Evolutionary conservation across 2,888 invertebrate genomes (phyloP).

Genomic region (Mactromeris polynyma): DNA sequence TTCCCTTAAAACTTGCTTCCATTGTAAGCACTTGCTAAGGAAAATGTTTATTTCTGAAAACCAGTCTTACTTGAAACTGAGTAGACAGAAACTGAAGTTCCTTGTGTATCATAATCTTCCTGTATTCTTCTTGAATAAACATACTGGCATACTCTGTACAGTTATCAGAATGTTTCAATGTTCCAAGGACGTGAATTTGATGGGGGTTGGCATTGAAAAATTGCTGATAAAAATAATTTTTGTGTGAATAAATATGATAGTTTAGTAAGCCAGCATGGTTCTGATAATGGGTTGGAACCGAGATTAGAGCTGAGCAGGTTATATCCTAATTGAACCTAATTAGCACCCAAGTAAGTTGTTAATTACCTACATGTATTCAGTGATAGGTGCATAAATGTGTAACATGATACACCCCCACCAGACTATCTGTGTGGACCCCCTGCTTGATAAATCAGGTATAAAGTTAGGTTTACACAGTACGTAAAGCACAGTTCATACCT

Average conservation of each 20-base stretch:
- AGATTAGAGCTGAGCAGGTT: constrained; percentile 5
- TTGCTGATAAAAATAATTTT: not conserved
- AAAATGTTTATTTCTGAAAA: too few relatives aligned
- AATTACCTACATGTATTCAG: constrained; percentile 20
- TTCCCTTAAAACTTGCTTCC: too few relatives aligned
- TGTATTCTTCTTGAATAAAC: too few relatives aligned
- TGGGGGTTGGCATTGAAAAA: not conserved
- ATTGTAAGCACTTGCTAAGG: too few relatives aligned
- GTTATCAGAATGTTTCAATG: not conserved
- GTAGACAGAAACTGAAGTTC: too few relatives aligned
- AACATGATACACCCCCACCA: constrained; percentile 8
- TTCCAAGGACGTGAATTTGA: not conserved
- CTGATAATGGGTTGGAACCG: not conserved
- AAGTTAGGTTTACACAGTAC: not conserved
- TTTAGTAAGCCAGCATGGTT: not conserved
- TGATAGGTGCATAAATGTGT: constrained; percentile 32
- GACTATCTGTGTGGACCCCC: constrained; percentile 23
- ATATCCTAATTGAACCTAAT: not conserved
- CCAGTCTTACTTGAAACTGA: too few relatives aligned
- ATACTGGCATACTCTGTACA: not conserved
- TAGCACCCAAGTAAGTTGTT: not conserved
- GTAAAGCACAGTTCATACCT: not conserved
- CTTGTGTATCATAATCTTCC: too few relatives aligned
- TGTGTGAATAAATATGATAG: not conserved
- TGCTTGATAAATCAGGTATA: constrained; percentile 1